Conservation (phyloP, 2,113 vertebrate genomes). For the Jacana jacana region DNA sequence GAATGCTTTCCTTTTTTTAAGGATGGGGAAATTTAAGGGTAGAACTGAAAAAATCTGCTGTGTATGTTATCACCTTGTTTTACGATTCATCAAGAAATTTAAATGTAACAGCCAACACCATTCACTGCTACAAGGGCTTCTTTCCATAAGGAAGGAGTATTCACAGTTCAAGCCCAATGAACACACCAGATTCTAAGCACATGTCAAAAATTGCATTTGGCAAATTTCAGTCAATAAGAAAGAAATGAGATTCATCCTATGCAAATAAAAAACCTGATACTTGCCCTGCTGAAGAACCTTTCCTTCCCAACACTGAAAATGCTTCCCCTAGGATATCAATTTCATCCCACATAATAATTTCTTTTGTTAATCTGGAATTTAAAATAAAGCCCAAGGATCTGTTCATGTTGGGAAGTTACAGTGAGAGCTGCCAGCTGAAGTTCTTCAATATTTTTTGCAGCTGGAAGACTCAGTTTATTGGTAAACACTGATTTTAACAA, state of each 20-base stretch:
- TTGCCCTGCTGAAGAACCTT: not conserved
- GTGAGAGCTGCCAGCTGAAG: not conserved
- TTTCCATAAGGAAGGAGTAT: not conserved
- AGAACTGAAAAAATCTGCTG: not conserved
- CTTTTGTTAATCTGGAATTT: not conserved
- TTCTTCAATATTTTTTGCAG: not conserved
- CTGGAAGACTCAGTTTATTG: not conserved
- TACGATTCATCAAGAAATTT: not conserved
- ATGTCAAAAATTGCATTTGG: not conserved
- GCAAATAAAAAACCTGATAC: not conserved
- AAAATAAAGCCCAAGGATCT: not conserved
- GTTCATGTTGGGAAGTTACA: not conserved
- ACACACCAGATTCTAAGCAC: not conserved
- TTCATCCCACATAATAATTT: not conserved
- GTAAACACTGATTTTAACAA: conserved; percentile 5
- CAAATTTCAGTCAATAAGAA: not conserved
- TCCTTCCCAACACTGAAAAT: not conserved
- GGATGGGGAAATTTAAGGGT: not conserved
- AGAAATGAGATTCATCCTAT: not conserved
- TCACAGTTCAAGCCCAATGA: not conserved
- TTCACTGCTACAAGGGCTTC: not conserved
- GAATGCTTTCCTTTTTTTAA: not conserved
- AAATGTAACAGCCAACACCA: not conserved
- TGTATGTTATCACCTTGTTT: not conserved
- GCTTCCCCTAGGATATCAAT: not conserved